A percentile compares a stretch with the other conserved stretches of the same genome.
Evolutionary conservation across 35 echinoderm and acorn worm species (phyloP).

Genomic region (Stichopus chloronotus): DNA sequence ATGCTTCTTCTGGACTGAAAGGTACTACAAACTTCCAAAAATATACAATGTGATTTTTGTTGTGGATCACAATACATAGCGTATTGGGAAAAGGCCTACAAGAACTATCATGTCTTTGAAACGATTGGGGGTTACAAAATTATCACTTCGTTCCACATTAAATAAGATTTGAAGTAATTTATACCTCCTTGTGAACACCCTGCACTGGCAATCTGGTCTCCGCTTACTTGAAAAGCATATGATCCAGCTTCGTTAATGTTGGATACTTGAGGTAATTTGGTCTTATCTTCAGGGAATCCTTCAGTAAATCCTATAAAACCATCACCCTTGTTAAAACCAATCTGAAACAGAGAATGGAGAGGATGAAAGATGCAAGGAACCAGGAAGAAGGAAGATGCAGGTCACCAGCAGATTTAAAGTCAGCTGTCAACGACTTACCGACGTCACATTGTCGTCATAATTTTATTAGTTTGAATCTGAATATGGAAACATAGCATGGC

Average conservation of each 20-base stretch:
- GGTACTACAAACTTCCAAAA: too few species aligned
- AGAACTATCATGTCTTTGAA: too few species aligned
- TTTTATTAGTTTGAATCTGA: background rate
- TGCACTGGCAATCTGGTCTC: background rate
- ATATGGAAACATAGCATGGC: background rate
- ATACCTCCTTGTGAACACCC: constrained; percentile 11
- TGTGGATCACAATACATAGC: too few species aligned
- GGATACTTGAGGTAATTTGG: background rate
- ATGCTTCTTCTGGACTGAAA: too few species aligned
- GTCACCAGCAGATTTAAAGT: background rate
- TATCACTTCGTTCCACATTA: too few species aligned
- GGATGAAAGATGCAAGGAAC: background rate
- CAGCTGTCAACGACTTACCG: too few species aligned
- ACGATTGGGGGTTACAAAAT: too few species aligned
- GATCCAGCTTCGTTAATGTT: constrained; percentile 29
- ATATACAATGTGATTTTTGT: too few species aligned
- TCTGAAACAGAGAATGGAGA: background rate
- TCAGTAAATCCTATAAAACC: background rate
- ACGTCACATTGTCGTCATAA: too few species aligned
- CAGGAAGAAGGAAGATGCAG: background rate
- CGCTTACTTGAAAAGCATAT: constrained; percentile 25
- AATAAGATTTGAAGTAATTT: too few species aligned
- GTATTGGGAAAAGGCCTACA: too few species aligned
- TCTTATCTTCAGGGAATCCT: background rate
- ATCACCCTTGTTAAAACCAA: constrained; percentile 53